Percentiles rank a stretch among this genome's conserved stretches.
These are phyloP conservation scores for Mesochorus sp. DNA, from an alignment of 2,888 invertebrate genomes.

Conservation along the genomic window DNA sequence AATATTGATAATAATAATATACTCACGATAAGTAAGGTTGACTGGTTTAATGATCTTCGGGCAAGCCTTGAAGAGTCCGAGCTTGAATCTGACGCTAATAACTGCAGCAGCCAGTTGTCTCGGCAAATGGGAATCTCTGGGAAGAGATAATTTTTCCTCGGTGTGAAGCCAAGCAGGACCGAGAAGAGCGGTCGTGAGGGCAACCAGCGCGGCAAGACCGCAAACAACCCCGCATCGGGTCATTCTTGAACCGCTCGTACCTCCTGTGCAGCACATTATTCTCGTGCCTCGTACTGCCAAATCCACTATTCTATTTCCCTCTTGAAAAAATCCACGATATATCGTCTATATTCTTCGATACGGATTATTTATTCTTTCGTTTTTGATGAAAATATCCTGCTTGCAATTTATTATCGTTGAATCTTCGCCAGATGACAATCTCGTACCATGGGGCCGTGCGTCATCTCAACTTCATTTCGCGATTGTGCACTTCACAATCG, in stretches of 20 bases:
- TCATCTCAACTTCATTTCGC: slow-evolving; percentile 48
- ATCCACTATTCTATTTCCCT: slow-evolving; percentile 17
- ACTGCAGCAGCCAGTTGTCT: slow-evolving; percentile 70
- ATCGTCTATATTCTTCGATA: slow-evolving; percentile 17
- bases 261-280: slow-evolving; percentile 78
- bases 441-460: slow-evolving; percentile 9
- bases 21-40: slow-evolving; percentile 78
- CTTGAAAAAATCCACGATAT: slow-evolving; percentile 26
- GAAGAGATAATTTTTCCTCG: slow-evolving; percentile 76
- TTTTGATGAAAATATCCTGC: not conserved
- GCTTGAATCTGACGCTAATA: slow-evolving; percentile 78
- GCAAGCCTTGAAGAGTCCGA: slow-evolving; percentile 79
- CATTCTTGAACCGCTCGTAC: slow-evolving; percentile 76
- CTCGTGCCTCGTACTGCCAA: slow-evolving; percentile 51
- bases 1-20: slow-evolving; percentile 24
- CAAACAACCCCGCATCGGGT: slow-evolving; percentile 79
- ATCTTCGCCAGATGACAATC: not conserved
- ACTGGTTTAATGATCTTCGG: slow-evolving; percentile 77
- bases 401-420: not conserved
- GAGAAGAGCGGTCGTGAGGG: slow-evolving; percentile 77
- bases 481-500: not conserved
- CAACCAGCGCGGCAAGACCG: slow-evolving; percentile 79
- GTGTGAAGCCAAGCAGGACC: slow-evolving; percentile 81
- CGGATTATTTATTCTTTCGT: not conserved
- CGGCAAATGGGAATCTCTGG: slow-evolving; percentile 73